A percentile compares a stretch with the other conserved stretches of the same genome.
Evolutionary conservation across 2,113 vertebrate species (phyloP).

Genomic region (Craseonycteris thonglongyai): DNA sequence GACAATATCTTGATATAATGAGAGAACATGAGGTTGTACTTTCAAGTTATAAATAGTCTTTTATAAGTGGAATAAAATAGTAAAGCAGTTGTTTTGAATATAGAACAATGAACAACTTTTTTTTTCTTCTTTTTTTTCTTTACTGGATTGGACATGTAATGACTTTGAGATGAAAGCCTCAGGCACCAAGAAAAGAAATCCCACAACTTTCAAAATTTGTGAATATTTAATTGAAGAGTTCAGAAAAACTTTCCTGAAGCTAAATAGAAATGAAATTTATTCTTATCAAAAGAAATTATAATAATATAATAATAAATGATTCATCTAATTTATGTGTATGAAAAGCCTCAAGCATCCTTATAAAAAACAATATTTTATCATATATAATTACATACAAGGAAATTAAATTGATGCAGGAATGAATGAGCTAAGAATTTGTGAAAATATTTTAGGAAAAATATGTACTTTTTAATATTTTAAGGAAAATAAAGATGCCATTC

Average conservation of each 20-base stretch:
- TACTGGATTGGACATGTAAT: neutral
- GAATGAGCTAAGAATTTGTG: neutral
- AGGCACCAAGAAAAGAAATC: neutral
- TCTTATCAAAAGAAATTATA: slow-evolving; percentile 37
- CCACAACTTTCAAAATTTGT: neutral
- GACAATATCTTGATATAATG: neutral
- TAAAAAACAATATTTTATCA: slow-evolving; percentile 31
- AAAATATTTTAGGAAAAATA: neutral
- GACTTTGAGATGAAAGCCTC: neutral
- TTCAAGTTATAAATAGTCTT: neutral
- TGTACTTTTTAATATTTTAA: neutral
- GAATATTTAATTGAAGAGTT: neutral
- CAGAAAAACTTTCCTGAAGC: slow-evolving; percentile 29
- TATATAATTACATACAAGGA: slow-evolving; percentile 17
- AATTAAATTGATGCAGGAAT: neutral
- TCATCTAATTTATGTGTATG: slow-evolving; percentile 30
- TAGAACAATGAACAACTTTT: accelerated
- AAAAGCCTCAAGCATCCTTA: slow-evolving; percentile 31
- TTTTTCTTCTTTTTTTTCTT: neutral
- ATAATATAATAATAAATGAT: slow-evolving; percentile 52
- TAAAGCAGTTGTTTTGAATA: neutral
- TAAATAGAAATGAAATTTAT: slow-evolving; percentile 48
- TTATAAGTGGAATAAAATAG: neutral
- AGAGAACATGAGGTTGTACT: neutral
- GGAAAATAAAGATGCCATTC: neutral